Conservation (phyloP, 1,140 invertebrate genomes). For the Sesamia nonagrioides region DNA sequence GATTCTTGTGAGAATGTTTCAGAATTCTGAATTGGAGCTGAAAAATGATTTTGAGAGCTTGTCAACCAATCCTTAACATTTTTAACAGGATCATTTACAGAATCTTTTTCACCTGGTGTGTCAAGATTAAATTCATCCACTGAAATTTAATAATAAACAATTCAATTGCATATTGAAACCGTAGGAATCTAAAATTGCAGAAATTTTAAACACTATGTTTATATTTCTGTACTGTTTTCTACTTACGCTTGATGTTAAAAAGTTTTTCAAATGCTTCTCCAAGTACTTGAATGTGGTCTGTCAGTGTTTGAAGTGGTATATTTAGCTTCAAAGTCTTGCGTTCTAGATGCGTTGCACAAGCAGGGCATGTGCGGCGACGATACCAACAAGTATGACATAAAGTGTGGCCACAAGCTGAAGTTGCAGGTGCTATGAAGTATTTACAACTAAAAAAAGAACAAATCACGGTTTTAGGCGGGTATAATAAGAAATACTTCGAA, state of each 20-base stretch:
- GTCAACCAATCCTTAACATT: constrained; percentile 80
- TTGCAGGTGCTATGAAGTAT: constrained; percentile 72
- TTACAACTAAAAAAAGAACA: constrained; percentile 71
- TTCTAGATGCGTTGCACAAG: constrained; percentile 62
- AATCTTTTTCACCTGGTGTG: constrained; percentile 48
- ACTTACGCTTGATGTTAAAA: constrained; percentile 76
- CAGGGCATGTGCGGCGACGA: constrained; percentile 62
- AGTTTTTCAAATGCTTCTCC: constrained; percentile 66
- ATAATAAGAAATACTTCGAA: neutral
- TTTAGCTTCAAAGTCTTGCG: constrained; percentile 68
- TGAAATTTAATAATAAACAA: constrained; percentile 59
- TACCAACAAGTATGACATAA: constrained; percentile 76
- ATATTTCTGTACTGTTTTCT: neutral
- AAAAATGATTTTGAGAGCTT: constrained; percentile 79
- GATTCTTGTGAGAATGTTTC: constrained; percentile 63
- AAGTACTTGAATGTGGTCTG: constrained; percentile 67
- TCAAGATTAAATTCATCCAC: constrained; percentile 70
- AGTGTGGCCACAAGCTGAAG: constrained; percentile 75
- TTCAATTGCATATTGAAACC: constrained; percentile 3
- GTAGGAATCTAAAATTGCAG: constrained; percentile 8
- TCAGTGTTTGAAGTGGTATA: constrained; percentile 64
- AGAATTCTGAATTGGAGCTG: constrained; percentile 65
- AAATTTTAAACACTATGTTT: neutral
- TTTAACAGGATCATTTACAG: constrained; percentile 63
- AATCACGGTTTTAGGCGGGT: neutral